Evolutionary conservation across 2,797 vertebrate genomes (phyloP).

Genomic region (Coilia nasus): DNA sequence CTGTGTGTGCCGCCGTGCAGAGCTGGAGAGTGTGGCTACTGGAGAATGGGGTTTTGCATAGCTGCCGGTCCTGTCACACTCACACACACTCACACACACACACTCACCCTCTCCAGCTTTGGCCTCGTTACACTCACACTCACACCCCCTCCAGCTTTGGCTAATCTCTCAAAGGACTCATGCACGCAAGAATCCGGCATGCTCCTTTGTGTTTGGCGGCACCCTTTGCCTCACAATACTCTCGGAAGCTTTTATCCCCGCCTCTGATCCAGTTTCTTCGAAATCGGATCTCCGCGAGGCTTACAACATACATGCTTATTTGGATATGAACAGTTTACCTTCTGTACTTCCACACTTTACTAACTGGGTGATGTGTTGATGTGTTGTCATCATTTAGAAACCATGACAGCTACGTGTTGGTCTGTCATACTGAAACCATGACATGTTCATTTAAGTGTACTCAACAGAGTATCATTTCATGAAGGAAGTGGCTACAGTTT

Average conservation of each 20-base stretch:
- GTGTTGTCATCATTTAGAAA: too few species aligned
- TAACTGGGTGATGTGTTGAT: too few species aligned
- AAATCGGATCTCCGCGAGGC: conserved; percentile 40
- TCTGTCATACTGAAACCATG: not conserved
- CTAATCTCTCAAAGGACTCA: conserved; percentile 47
- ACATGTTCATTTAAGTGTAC: not conserved
- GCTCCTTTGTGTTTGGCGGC: conserved; percentile 31
- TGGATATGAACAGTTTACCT: too few species aligned
- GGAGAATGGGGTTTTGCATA: not conserved
- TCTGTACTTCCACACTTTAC: too few species aligned
- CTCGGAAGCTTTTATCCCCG: conserved; percentile 45
- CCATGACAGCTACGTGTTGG: too few species aligned
- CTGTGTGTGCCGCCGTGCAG: not conserved
- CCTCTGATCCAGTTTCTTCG: conserved; percentile 14
- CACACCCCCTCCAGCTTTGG: conserved; percentile 37
- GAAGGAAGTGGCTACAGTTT: not conserved
- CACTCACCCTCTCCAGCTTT: not conserved
- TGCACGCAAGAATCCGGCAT: conserved; percentile 35
- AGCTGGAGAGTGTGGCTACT: not conserved
- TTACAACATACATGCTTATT: too few species aligned
- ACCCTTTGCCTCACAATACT: conserved; percentile 35
- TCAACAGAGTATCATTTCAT: not conserved
- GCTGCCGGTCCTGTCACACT: conserved; percentile 26
- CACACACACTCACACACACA: conserved; percentile 16
- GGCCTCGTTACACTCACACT: conserved; percentile 43